Conservation (phyloP, 2,797 vertebrate genomes). For the Fistularia commersonii region DNA sequence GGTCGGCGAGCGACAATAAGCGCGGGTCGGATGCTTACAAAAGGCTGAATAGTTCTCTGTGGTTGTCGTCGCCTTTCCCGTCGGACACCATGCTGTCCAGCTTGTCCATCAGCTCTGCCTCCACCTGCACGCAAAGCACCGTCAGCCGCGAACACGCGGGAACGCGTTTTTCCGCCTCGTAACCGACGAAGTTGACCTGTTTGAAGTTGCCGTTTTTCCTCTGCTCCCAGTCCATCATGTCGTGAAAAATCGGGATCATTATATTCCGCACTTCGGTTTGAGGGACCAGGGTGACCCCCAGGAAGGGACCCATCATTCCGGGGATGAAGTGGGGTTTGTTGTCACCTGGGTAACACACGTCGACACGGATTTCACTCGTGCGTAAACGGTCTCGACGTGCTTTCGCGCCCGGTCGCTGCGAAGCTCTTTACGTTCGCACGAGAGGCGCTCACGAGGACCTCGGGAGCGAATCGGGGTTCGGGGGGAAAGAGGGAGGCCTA, state of each 20-base stretch:
- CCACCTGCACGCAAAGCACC: conserved; percentile 80
- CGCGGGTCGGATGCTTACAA: conserved; percentile 80
- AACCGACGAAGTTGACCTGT: conserved; percentile 75
- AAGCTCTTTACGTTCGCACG: no score
- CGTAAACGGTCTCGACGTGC: no score
- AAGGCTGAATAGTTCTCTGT: conserved; percentile 96
- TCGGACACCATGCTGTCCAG: conserved; percentile 98
- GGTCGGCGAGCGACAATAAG: conserved; percentile 19
- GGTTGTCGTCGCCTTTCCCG: conserved; percentile 97
- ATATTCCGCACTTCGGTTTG: conserved; percentile 95
- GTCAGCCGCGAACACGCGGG: conserved; percentile 21
- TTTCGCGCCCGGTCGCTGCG: no score
- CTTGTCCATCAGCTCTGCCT: conserved; percentile 97
- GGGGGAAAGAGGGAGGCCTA: not conserved
- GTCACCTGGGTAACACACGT: conserved; percentile 80
- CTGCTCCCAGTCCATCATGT: conserved; percentile 99
- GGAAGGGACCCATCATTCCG: conserved; percentile 97
- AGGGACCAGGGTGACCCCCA: conserved; percentile 95
- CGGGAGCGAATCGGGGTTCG: no score
- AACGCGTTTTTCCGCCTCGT: not conserved
- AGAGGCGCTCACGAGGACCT: no score
- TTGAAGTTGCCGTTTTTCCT: conserved; percentile 98
- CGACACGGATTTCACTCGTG: not conserved
- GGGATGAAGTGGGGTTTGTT: conserved; percentile 99
- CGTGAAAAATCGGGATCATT: conserved; percentile 99